phyloP scores from a whole-genome alignment of 2,113 vertebrate genomes.

The Dascyllus trimaculatus region DNA sequence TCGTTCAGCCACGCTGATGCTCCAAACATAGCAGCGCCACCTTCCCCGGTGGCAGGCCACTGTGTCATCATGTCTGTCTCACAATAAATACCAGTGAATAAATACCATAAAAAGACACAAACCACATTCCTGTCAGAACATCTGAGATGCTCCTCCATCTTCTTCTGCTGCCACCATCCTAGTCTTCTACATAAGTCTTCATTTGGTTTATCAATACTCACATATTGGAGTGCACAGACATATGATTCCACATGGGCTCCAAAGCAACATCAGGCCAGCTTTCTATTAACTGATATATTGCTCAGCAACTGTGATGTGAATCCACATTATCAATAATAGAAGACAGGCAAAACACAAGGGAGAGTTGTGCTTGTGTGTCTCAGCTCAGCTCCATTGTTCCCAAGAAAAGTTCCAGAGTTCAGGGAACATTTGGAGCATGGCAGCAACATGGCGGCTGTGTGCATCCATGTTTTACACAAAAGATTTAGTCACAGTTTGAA shows the following conservation, averaged over 20 bases:
- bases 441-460: slow-evolving; percentile 32
- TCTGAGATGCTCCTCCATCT: slow-evolving; percentile 40
- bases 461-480: slow-evolving; percentile 26
- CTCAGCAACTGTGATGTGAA: slow-evolving; percentile 11
- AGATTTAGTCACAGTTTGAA: slow-evolving; percentile 40
- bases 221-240: slow-evolving; percentile 1
- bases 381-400: slow-evolving; percentile 36
- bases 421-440: slow-evolving; percentile 45
- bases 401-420: slow-evolving; percentile 59
- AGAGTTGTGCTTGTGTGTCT: slow-evolving; percentile 12
- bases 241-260: slow-evolving; percentile 28
- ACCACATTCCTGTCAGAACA: slow-evolving; percentile 31
- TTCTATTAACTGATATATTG: slow-evolving; percentile 15
- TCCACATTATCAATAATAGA: slow-evolving; percentile 23
- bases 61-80: slow-evolving; percentile 55
- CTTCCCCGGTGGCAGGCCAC: slow-evolving; percentile 42
- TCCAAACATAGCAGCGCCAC: slow-evolving; percentile 51
- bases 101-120: slow-evolving; percentile 72
- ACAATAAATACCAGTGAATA: slow-evolving; percentile 82
- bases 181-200: slow-evolving; percentile 32
- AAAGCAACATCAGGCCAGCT: slow-evolving; percentile 11
- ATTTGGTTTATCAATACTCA: slow-evolving; percentile 42
- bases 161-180: neutral
- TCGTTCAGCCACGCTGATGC: slow-evolving; percentile 7
- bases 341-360: neutral